Evolutionary conservation across 2,797 vertebrate species (phyloP).

Genomic region (Sebastes oblongus): DNA sequence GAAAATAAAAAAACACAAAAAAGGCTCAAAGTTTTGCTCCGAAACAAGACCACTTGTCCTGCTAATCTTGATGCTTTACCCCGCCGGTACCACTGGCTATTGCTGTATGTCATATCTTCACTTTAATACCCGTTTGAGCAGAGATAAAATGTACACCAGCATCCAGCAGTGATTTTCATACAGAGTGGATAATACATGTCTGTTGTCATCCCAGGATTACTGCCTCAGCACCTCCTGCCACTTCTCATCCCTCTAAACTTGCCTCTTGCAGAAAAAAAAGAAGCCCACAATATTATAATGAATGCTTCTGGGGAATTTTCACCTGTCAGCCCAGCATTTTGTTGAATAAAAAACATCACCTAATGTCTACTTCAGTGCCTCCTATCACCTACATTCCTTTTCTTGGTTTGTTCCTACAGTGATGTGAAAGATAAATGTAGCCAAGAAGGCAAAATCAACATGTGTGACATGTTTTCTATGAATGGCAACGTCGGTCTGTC

Average conservation of each 20-base stretch:
- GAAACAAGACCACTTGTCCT: neutral
- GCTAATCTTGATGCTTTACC: neutral
- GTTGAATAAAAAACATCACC: neutral
- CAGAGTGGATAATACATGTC: neutral
- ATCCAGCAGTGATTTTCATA: neutral
- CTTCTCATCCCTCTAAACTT: neutral
- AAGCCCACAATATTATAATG: neutral
- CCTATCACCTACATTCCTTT: neutral
- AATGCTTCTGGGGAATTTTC: neutral
- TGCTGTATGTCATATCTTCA: neutral
- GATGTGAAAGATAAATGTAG: neutral
- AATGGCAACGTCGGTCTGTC: neutral
- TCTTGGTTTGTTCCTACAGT: neutral
- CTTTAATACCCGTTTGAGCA: neutral
- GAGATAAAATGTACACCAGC: neutral
- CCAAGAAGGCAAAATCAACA: neutral
- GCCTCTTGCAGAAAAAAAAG: neutral
- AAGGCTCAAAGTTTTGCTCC: neutral
- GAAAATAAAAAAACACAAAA: neutral
- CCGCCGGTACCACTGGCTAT: fast-evolving
- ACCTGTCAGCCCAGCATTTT: neutral
- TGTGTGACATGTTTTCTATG: neutral
- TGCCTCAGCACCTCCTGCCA: neutral
- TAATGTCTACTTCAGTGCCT: neutral
- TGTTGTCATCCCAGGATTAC: neutral